Conservation (phyloP, 1,140 invertebrate genomes). For the Zaprionus capensis region DNA sequence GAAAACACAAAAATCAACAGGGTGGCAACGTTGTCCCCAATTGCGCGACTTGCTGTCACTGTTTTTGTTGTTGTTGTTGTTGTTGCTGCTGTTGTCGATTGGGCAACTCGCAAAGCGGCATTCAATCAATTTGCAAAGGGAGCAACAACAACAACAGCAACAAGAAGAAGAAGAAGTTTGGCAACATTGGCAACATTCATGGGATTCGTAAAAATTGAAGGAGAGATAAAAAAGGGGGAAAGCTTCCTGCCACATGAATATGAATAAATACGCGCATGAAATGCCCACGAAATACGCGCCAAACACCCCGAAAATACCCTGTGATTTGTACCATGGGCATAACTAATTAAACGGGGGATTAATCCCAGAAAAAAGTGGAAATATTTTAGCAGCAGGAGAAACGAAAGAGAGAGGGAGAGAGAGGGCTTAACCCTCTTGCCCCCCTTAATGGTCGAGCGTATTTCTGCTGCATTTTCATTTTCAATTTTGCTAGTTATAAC, state of each 20-base stretch:
- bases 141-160: conserved; percentile 8
- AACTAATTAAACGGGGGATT: neutral
- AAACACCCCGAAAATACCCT: conserved; percentile 20
- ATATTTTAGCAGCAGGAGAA: too few species aligned
- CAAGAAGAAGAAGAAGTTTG: neutral
- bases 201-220: conserved; percentile 21
- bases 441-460: too few species aligned
- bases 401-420: too few species aligned
- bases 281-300: neutral
- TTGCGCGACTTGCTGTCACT: conserved; percentile 9
- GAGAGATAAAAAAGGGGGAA: neutral
- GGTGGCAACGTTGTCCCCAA: conserved; percentile 46
- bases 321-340: conserved; percentile 5
- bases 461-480: too few species aligned
- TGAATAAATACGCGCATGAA: conserved; percentile 1
- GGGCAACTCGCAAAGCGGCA: conserved; percentile 20
- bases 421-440: too few species aligned
- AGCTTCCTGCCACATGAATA: neutral
- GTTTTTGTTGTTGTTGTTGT: conserved; percentile 1
- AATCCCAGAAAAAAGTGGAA: neutral
- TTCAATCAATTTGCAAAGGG: conserved; percentile 56
- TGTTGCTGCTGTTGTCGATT: neutral
- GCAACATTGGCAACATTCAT: conserved; percentile 24
- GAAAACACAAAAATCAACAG: conserved; percentile 58
- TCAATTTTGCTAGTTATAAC: too few species aligned